These are phyloP conservation scores for Laticauda laticaudata DNA, from an alignment of 2,113 vertebrate species.

Conservation along the genomic window DNA sequence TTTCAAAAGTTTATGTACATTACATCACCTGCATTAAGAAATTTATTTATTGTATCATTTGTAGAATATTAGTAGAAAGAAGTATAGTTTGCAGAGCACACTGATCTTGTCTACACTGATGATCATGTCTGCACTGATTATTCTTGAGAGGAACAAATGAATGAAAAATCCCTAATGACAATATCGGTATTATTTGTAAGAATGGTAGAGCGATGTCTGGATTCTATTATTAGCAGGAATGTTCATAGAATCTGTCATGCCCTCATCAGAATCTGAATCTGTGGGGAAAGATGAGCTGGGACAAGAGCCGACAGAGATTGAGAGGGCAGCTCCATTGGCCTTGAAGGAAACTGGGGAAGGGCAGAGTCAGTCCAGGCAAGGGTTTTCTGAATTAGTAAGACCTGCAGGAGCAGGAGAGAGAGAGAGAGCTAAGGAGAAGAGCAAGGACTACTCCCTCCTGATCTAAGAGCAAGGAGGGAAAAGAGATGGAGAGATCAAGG, in stretches of 20 bases:
- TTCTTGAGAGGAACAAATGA: slow-evolving; percentile 56
- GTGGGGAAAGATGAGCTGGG: too few species aligned
- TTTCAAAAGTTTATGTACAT: background rate
- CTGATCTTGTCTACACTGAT: slow-evolving; percentile 55
- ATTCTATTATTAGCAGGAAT: slow-evolving; percentile 43
- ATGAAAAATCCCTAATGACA: slow-evolving; percentile 59
- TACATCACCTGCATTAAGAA: background rate
- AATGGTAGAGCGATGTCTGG: slow-evolving; percentile 63
- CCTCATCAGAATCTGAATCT: too few species aligned
- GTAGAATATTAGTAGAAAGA: background rate
- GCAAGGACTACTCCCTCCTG: too few species aligned
- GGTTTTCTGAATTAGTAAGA: too few species aligned
- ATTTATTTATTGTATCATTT: background rate
- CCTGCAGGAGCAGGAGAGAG: too few species aligned
- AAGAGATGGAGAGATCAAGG: too few species aligned
- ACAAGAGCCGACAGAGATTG: too few species aligned
- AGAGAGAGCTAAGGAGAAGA: too few species aligned
- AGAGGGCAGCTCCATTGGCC: too few species aligned
- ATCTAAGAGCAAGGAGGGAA: too few species aligned
- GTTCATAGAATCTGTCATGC: background rate
- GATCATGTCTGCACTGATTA: slow-evolving; percentile 56
- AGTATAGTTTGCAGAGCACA: background rate
- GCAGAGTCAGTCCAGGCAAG: too few species aligned
- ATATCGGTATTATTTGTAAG: slow-evolving; percentile 62
- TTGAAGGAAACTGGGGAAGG: too few species aligned